Evolutionary conservation across 1,140 invertebrate species (phyloP).

Genomic region (Callitettix versicolor): DNA sequence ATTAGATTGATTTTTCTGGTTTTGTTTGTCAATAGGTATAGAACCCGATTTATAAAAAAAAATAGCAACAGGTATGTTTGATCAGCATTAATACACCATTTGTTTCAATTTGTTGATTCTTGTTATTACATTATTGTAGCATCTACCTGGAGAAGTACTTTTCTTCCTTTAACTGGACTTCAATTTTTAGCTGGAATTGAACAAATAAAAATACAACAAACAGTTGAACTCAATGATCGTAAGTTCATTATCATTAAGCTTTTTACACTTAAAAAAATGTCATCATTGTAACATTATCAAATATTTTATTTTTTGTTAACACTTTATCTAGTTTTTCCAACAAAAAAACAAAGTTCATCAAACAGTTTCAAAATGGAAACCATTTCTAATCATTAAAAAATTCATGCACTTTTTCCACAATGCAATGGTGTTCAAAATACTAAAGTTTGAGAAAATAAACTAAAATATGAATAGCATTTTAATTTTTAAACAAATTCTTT

Average conservation of each 20-base stretch:
- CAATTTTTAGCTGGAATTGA: slow-evolving; percentile 43
- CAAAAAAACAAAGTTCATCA: too few species aligned
- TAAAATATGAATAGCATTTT: too few species aligned
- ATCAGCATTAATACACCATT: background rate
- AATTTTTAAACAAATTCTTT: too few species aligned
- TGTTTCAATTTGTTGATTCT: background rate
- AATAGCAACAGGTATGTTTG: background rate
- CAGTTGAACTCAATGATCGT: slow-evolving; percentile 44
- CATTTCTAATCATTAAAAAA: too few species aligned
- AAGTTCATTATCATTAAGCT: slow-evolving; percentile 27
- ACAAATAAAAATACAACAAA: slow-evolving; percentile 43
- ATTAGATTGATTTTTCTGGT: too few species aligned
- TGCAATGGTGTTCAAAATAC: too few species aligned
- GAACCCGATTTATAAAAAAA: background rate
- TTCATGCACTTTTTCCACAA: too few species aligned
- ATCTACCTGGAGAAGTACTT: slow-evolving; percentile 16
- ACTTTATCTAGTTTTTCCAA: too few species aligned
- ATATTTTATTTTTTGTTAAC: too few species aligned
- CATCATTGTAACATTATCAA: too few species aligned
- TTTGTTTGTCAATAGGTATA: background rate
- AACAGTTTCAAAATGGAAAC: too few species aligned
- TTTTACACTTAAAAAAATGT: background rate
- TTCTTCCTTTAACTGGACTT: slow-evolving; percentile 41
- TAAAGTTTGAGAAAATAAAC: too few species aligned
- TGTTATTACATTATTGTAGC: background rate